These are phyloP conservation scores for Agrilus cyanescens DNA, from an alignment of 2,888 invertebrate genomes.

Conservation along the genomic window DNA sequence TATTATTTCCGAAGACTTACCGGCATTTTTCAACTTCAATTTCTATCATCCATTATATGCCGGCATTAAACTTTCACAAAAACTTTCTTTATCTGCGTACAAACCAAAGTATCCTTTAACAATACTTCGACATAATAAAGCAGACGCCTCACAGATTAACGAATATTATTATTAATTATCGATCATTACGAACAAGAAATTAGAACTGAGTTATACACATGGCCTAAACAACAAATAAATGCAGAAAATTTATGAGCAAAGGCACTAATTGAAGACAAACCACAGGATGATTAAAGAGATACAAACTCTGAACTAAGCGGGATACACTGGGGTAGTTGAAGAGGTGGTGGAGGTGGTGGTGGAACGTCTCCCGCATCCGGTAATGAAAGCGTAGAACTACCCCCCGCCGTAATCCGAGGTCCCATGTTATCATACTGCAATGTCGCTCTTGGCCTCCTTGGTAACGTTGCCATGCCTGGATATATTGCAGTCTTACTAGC, in stretches of 20 bases:
- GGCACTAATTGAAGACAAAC: conserved; percentile 38
- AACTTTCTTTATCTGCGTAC: no score
- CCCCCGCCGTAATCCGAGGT: conserved; percentile 76
- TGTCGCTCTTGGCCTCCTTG: conserved; percentile 37
- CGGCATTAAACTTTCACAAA: no score
- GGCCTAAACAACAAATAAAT: conserved; percentile 6
- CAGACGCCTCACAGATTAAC: no score
- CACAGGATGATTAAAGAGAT: conserved; percentile 39
- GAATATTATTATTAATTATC: no score
- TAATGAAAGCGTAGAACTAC: conserved; percentile 75
- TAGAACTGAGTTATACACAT: no score
- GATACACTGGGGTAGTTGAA: conserved; percentile 42
- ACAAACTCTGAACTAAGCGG: conserved; percentile 46
- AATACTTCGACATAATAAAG: no score
- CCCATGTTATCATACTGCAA: conserved; percentile 86
- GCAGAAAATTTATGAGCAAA: conserved; percentile 30
- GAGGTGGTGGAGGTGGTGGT: conserved; percentile 46
- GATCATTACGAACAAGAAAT: no score
- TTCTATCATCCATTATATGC: no score
- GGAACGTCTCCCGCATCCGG: conserved; percentile 45
- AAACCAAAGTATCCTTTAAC: no score
- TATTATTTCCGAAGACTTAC: no score
- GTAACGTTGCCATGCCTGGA: conserved; percentile 36
- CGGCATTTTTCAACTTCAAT: no score
- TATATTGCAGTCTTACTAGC: conserved; percentile 30